phyloP scores from a whole-genome alignment of 2,113 vertebrate species.

The Synchiropus splendidus region DNA sequence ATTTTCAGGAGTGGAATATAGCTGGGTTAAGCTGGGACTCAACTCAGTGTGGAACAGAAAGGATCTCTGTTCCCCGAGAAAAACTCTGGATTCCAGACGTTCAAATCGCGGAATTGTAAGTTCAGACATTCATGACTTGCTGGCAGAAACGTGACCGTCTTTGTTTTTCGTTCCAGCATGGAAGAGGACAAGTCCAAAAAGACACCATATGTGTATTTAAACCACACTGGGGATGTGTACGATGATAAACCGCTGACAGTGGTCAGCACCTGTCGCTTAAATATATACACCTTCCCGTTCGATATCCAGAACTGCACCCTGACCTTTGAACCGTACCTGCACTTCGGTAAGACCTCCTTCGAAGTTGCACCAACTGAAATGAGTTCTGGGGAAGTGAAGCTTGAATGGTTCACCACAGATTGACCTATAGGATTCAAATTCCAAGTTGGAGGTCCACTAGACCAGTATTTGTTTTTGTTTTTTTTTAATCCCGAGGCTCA shows the following conservation, averaged over 20 bases:
- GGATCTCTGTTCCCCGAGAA: constrained; percentile 26
- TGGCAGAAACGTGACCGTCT: no score
- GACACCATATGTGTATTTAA: constrained; percentile 28
- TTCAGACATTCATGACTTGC: not conserved
- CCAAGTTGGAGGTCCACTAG: no score
- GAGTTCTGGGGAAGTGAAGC: no score
- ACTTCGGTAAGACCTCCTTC: constrained; percentile 19
- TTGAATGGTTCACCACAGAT: no score
- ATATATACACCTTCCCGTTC: constrained; percentile 43
- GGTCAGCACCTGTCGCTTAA: constrained; percentile 31
- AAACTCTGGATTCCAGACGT: constrained; percentile 40
- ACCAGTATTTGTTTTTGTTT: no score
- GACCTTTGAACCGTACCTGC: constrained; percentile 36
- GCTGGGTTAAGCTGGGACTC: constrained; percentile 37
- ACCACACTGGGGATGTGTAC: constrained; percentile 22
- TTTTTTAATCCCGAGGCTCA: no score
- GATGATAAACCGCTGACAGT: constrained; percentile 20
- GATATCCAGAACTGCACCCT: constrained; percentile 41
- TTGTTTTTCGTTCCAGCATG: constrained; percentile 11
- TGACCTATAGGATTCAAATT: no score
- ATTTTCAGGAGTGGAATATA: constrained; percentile 34
- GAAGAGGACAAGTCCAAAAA: constrained; percentile 10
- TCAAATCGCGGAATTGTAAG: constrained; percentile 29
- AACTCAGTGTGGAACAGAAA: constrained; percentile 22
- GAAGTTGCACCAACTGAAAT: no score